A percentile compares a stretch with the other conserved stretches of the same genome.
phyloP scores from a whole-genome alignment of 2,113 vertebrate genomes.

The Okapia johnstoni region DNA sequence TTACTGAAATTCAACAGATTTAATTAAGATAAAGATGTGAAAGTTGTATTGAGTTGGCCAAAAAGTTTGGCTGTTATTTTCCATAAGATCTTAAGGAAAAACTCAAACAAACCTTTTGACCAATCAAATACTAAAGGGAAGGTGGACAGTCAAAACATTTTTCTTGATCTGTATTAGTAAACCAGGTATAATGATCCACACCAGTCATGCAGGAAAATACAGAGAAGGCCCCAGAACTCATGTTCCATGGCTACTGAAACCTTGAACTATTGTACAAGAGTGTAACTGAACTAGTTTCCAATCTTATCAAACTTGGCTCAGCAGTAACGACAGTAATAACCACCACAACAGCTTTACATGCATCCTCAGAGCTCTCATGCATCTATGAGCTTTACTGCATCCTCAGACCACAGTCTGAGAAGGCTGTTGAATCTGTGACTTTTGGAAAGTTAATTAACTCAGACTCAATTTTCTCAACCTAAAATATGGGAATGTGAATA shows the following conservation, averaged over 20 bases:
- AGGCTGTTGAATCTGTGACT: background rate
- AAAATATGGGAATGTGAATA: background rate
- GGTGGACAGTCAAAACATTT: accelerated
- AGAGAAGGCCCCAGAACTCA: background rate
- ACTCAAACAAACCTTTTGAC: background rate
- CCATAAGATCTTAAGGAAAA: background rate
- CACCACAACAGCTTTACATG: background rate
- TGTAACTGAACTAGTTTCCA: background rate
- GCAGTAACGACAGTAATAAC: background rate
- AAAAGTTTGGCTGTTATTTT: background rate
- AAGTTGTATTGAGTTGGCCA: background rate
- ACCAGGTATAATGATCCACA: background rate
- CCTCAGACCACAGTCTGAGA: background rate
- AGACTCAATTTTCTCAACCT: background rate
- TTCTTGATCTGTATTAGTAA: background rate
- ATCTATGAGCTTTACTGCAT: too few species aligned
- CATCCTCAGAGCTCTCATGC: too few species aligned
- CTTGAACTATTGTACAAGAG: background rate
- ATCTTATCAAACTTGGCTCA: background rate
- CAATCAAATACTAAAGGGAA: background rate
- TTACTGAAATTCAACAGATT: background rate
- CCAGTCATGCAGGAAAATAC: background rate
- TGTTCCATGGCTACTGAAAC: background rate
- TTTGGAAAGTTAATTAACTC: background rate
- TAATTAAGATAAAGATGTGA: background rate